These are phyloP conservation scores for Sarcophaga variegata DNA, from an alignment of 2,888 invertebrate species.

Conservation along the genomic window DNA sequence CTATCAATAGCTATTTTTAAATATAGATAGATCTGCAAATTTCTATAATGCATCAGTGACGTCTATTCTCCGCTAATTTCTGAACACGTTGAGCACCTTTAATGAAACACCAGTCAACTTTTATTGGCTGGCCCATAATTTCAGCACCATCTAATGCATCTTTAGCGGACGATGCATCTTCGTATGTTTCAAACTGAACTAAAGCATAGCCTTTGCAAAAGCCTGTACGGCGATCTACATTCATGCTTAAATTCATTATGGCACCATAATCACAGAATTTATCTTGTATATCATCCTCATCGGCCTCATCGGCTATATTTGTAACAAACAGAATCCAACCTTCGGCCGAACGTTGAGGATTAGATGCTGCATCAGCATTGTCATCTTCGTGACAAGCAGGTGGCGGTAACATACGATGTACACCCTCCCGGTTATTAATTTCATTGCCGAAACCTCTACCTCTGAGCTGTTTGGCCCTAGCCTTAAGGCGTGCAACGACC, in stretches of 20 bases:
- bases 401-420: slow-evolving; percentile 90
- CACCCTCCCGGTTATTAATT: slow-evolving; percentile 86
- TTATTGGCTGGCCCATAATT: slow-evolving; percentile 95
- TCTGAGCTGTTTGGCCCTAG: slow-evolving; percentile 96
- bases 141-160: slow-evolving; percentile 95
- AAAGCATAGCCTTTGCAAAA: slow-evolving; percentile 99
- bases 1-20: background rate
- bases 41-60: slow-evolving; percentile 70
- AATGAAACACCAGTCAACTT: slow-evolving; percentile 99
- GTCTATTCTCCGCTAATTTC: slow-evolving; percentile 77
- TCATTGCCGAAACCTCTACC: slow-evolving; percentile 94
- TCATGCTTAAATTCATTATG: slow-evolving; percentile 98
- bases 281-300: slow-evolving; percentile 98
- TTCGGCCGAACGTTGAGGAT: slow-evolving; percentile 96
- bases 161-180: slow-evolving; percentile 97
- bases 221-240: slow-evolving; percentile 98
- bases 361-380: slow-evolving; percentile 88
- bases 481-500: slow-evolving; percentile 96
- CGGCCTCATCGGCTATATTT: slow-evolving; percentile 99
- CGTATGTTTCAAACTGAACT: slow-evolving; percentile 98
- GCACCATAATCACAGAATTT: slow-evolving; percentile 98
- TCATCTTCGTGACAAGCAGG: slow-evolving; percentile 86
- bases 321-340: slow-evolving; percentile 99
- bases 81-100: slow-evolving; percentile 88
- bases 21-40: too few relatives aligned